Conservation (phyloP, 2,797 vertebrate genomes). For the Darevskia mixta region DNA sequence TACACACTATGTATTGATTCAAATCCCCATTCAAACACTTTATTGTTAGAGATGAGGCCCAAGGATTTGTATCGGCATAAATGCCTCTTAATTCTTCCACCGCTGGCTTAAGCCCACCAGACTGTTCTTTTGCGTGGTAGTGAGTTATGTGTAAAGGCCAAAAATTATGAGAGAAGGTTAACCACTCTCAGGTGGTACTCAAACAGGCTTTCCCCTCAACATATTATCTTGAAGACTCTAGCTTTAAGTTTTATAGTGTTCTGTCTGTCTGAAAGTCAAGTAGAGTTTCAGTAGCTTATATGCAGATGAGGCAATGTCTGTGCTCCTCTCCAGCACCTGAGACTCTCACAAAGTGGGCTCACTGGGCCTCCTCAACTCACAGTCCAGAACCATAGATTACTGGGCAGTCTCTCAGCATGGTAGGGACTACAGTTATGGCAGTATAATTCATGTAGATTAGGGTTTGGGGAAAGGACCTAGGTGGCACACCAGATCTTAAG, state of each 20-base stretch:
- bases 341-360: background rate
- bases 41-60: background rate
- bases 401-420: background rate
- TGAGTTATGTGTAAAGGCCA: no score
- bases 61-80: background rate
- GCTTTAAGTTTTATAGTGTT: background rate
- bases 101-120: background rate
- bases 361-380: background rate
- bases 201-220: background rate
- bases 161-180: background rate
- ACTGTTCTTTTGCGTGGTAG: background rate
- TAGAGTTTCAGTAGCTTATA: background rate
- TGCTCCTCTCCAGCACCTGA: background rate
- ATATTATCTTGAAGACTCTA: background rate
- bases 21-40: background rate
- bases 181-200: background rate
- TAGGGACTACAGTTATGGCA: background rate
- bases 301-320: background rate
- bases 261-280: background rate
- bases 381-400: background rate
- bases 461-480: no score
- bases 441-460: no score
- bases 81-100: no score
- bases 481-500: no score
- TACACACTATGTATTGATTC: background rate